A percentile compares a stretch with the other conserved stretches of the same genome.
Evolutionary conservation across 2,113 vertebrate genomes (phyloP).

Genomic region (Apteryx mantelli): DNA sequence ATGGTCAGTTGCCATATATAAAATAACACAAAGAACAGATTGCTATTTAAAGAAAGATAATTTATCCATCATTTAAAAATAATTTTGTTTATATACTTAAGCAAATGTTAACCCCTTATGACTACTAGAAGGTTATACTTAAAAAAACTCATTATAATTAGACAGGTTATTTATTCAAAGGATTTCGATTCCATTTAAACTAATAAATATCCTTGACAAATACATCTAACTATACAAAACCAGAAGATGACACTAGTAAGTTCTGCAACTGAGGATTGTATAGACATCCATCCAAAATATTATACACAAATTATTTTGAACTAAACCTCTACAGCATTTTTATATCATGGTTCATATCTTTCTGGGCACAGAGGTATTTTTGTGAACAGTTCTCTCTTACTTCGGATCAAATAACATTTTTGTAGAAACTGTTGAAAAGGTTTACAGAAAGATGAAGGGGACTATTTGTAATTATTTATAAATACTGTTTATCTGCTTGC

Average conservation of each 20-base stretch:
- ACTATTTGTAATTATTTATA: neutral
- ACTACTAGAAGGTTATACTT: neutral
- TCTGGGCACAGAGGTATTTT: neutral
- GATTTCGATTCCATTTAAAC: neutral
- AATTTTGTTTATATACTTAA: neutral
- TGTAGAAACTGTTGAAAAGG: neutral
- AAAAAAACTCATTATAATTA: neutral
- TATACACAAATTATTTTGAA: neutral
- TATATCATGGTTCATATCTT: neutral
- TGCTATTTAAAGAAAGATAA: neutral
- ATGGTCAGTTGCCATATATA: neutral
- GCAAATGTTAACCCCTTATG: neutral
- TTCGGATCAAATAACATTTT: neutral
- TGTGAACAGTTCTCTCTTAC: neutral
- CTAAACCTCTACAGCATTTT: neutral
- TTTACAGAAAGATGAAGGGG: neutral
- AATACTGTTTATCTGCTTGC: neutral
- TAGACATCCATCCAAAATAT: neutral
- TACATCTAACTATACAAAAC: neutral
- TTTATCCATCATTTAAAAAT: neutral
- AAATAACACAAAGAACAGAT: neutral
- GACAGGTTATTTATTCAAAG: neutral
- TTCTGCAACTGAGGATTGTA: neutral
- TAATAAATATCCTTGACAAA: neutral
- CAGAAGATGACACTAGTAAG: neutral